phyloP scores from a whole-genome alignment of 2,797 vertebrate species.

The Acanthiza pusilla region DNA sequence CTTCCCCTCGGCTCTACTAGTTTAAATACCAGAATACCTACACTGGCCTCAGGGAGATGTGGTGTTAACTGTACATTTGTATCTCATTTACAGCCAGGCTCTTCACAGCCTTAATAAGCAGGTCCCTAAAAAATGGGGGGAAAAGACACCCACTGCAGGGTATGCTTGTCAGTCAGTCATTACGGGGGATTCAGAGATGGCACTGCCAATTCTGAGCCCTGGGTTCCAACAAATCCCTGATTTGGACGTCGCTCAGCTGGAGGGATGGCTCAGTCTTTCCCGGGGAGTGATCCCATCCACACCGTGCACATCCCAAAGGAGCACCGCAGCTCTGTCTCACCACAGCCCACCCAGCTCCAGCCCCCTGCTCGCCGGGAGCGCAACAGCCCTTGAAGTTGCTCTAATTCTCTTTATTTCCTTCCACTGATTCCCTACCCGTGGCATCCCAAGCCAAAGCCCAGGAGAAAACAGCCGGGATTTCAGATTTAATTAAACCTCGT shows the following conservation, averaged over 20 bases:
- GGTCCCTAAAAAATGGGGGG: neutral
- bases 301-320: neutral
- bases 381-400: neutral
- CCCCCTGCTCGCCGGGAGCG: fast-evolving
- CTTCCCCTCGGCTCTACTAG: neutral
- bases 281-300: neutral
- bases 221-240: neutral
- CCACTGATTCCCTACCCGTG: neutral
- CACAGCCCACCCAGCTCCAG: neutral
- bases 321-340: fast-evolving
- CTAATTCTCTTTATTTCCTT: conserved; percentile 41
- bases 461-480: neutral
- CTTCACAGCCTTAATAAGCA: neutral
- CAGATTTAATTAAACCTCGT: conserved; percentile 36
- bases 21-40: conserved; percentile 43
- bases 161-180: neutral
- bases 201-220: neutral
- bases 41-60: neutral
- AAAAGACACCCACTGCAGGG: neutral
- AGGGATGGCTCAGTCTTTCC: neutral
- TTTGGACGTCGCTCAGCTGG: neutral
- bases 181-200: neutral
- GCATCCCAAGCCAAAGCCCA: conserved; percentile 37
- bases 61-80: neutral
- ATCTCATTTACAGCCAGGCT: conserved; percentile 10